Evolutionary conservation across 2,888 invertebrate genomes (phyloP), one percentile per base, ranked within the genome.

Genomic region (Lasioglossum pauxillum): DNA sequence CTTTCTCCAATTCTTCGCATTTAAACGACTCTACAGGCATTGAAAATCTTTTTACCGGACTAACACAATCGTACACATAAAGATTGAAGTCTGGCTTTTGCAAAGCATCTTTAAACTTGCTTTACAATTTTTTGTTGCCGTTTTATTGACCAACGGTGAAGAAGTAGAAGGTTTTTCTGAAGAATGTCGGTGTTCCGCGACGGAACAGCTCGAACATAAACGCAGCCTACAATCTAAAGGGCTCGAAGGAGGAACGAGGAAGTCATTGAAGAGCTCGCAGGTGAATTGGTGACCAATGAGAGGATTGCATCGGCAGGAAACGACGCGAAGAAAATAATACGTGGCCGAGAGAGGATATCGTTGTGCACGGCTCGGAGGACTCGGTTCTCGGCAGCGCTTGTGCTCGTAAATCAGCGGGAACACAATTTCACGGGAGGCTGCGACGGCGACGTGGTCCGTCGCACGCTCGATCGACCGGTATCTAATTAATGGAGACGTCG

Each of bases 381-480:
- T 69, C 35, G 12, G 10, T 23, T 23, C 72, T 73, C 71, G 35
- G n/a, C 57, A 64, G 67, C 38, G 60, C n/a, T 44, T n/a, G 53
- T 31, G 71, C 82, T 80, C 89, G 86, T 91, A 90, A 91, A 91
- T 91, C 91, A 91, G 80, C 87, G 90, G 71, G 90, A 91, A 89
- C 86, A 91, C 91, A 91, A 91, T 90, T 91, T 91, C 90, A 91
- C 90, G 90, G 90, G 80, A 88, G 85, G 88, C 89, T 84, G 85
- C 90, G 88, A 91, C 86, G 86, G 88, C 88, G 80, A 90, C 88
- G 89, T 85, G 86, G 84, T 83, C 80, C 82, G 83, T 86, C 84
- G 85, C 82, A 84, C 88, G 88, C 85, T 87, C 88, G 87, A 91
- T 91, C 90, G 87, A 87, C 86, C 86, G 72, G 81, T 87, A 79